Evolutionary conservation across 2,797 vertebrate genomes (phyloP).

Genomic region (Myripristis jacobus): DNA sequence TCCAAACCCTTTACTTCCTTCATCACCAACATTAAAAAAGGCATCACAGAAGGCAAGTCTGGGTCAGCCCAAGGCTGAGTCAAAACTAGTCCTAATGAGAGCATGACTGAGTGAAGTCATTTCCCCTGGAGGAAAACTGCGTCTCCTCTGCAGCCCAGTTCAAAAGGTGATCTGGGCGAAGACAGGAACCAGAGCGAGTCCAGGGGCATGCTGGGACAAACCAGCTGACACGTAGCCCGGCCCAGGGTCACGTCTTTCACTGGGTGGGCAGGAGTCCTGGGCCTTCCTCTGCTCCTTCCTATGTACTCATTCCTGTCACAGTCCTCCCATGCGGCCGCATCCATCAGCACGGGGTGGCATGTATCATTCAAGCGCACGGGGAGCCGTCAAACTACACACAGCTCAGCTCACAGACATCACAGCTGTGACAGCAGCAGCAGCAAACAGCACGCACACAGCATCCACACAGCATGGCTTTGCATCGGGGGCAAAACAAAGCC

Average conservation of each 20-base stretch:
- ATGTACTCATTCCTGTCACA: constrained; percentile 15
- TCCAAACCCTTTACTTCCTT: constrained; percentile 52
- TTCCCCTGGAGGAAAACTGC: constrained; percentile 48
- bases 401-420: constrained; percentile 61
- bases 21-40: constrained; percentile 14
- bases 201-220: constrained; percentile 24
- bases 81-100: constrained; percentile 46
- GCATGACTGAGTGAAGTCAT: constrained; percentile 46
- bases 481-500: constrained; percentile 19
- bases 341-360: constrained; percentile 40
- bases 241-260: constrained; percentile 43
- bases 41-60: constrained; percentile 45
- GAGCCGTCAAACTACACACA: constrained; percentile 56
- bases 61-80: constrained; percentile 44
- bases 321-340: constrained; percentile 36
- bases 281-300: constrained; percentile 28
- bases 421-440: constrained; percentile 61
- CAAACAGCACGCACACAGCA: constrained; percentile 49
- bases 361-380: constrained; percentile 27
- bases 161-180: constrained; percentile 48
- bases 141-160: constrained; percentile 40
- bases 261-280: constrained; percentile 25
- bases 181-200: constrained; percentile 53
- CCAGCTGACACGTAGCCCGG: constrained; percentile 27
- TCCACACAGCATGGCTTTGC: constrained; percentile 38